Base-by-base conservation (phyloP, 2,797 vertebrate species). In the Chrosomus eos region DNA sequence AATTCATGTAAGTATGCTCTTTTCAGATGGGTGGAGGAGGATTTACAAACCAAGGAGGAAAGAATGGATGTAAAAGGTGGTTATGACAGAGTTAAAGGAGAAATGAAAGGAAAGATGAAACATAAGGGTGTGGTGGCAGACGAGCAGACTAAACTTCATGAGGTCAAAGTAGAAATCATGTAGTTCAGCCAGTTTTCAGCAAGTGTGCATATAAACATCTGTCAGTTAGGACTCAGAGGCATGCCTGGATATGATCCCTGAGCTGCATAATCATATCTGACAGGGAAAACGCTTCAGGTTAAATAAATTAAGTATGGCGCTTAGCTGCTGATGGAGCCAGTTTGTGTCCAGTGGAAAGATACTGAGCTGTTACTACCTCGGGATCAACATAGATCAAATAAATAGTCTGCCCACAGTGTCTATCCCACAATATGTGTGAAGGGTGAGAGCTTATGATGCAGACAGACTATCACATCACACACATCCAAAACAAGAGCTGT, bases 221-320 rank as follows among this genome's bases (percentile, higher is more conserved):
- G 80, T 86, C 48, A 80, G 43, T 84, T 58, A 73, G 55, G 38
- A 82, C 64, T 82, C 81, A 73, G 72, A 85, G 81, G 74, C 64
- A 33, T 66, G 78, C 43, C 70, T 66, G 66, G 80, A 86, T 74
- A 73, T 79, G 81, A 87, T 88, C 74, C 31, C 73, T 36, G 74
- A 86, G 73, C 71, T 68, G 67, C 48, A 82, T 87, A 88, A 89
- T 88, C 67, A 78, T 51, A 87, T 77, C 84, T 87, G 85, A 87
- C 84, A 86, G 80, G 76, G 66, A 83, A 86, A 89, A 76, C 45
- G 64, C 81, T 80, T 84, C 67, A 80, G 81, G 87, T 88, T 89
- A 87, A 88, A 87, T 85, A 85, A 86, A 89, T 88, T 86, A 87
- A 89, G 77, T 81, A 81, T 66, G 78, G 74, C 73, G 85, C 83